Evolutionary conservation across 37 sponge, comb jelly and placozoan genomes (phyloP).

Genomic region (Theonella swinhoei): DNA sequence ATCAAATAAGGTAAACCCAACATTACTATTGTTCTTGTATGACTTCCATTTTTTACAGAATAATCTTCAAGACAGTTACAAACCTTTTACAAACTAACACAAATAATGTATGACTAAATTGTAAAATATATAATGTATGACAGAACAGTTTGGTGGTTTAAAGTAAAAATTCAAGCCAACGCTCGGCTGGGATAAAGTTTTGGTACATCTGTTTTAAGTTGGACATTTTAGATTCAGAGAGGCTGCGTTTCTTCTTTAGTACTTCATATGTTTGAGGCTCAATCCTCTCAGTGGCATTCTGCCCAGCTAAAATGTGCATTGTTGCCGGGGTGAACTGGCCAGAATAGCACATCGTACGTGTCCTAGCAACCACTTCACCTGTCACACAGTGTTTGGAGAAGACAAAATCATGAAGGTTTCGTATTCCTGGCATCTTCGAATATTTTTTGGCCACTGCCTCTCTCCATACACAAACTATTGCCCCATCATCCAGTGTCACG

Average conservation of each 20-base stretch:
- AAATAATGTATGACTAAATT: too few relatives aligned
- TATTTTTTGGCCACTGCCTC: not conserved
- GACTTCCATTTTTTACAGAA: too few relatives aligned
- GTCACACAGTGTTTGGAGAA: not conserved
- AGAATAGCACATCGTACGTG: not conserved
- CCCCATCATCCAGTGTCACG: not conserved
- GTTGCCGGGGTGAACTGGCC: not conserved
- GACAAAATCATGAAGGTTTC: not conserved
- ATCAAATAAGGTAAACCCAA: too few relatives aligned
- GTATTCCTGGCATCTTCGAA: constrained; percentile 15
- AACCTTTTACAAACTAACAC: too few relatives aligned
- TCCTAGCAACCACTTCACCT: constrained; percentile 3
- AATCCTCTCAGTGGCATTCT: not conserved
- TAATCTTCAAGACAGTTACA: too few relatives aligned
- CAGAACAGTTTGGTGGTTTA: too few relatives aligned
- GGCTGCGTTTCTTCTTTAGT: not conserved
- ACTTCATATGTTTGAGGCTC: not conserved
- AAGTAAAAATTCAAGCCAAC: too few relatives aligned
- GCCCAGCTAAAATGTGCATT: not conserved
- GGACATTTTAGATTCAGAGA: not conserved
- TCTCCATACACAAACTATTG: not conserved
- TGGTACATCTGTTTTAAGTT: not conserved
- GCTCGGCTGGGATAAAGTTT: not conserved
- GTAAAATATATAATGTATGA: too few relatives aligned
- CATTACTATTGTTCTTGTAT: too few relatives aligned